phyloP scores from a whole-genome alignment of 2,888 invertebrate species.

The Acanthacorydalis orientalis region DNA sequence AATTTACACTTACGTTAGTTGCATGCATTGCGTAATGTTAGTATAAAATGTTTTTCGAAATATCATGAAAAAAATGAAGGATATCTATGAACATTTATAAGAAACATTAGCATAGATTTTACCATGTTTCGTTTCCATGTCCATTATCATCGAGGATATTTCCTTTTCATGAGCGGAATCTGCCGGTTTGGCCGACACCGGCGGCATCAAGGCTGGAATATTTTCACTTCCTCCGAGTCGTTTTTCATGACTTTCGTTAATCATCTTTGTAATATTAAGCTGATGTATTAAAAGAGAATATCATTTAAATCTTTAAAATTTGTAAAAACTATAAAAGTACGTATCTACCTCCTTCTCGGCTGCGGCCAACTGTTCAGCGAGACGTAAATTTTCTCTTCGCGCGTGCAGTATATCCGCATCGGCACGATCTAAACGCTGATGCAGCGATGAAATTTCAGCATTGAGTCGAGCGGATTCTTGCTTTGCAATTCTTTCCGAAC shows the following conservation, averaged over 20 bases:
- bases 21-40: too few species aligned
- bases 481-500: conserved; percentile 56
- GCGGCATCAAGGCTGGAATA: conserved; percentile 17
- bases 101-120: conserved; percentile 11
- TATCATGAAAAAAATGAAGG: not conserved
- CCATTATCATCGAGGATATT: conserved; percentile 52
- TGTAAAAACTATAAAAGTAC: too few species aligned
- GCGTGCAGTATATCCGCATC: conserved; percentile 69
- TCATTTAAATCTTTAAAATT: too few species aligned
- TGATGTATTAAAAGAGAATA: not conserved
- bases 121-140: conserved; percentile 76
- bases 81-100: too few species aligned
- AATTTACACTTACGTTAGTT: too few species aligned
- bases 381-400: conserved; percentile 59
- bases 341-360: conserved; percentile 60
- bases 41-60: too few species aligned
- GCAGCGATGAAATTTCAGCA: conserved; percentile 56
- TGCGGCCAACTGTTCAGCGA: conserved; percentile 60
- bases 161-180: conserved; percentile 40
- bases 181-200: conserved; percentile 15
- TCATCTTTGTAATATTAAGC: not conserved
- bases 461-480: conserved; percentile 60
- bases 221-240: conserved; percentile 13
- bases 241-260: conserved; percentile 12
- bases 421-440: conserved; percentile 60